Conservation (phyloP, 2,113 vertebrate species). For the Nesogale talazaci region DNA sequence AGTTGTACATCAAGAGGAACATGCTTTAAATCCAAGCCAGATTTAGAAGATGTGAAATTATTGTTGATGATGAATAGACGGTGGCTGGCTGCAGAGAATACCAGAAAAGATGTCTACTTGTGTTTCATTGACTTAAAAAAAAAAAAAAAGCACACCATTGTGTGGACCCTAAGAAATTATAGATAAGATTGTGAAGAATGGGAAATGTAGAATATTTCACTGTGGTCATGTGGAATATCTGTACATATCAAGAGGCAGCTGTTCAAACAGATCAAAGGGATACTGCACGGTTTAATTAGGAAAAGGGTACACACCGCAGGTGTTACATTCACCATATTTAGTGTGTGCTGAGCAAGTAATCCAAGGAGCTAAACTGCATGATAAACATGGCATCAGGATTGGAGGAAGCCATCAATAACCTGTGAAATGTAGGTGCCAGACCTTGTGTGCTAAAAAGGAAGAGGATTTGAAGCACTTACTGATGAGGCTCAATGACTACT, state of each 20-base stretch:
- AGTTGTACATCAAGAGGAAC: neutral
- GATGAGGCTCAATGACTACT: neutral
- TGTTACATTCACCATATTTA: neutral
- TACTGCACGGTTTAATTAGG: neutral
- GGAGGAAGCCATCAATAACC: neutral
- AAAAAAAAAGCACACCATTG: neutral
- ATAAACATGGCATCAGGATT: neutral
- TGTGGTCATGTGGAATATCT: neutral
- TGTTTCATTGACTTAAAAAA: neutral
- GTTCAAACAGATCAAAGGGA: neutral
- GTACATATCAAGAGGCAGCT: neutral
- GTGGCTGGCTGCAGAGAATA: neutral
- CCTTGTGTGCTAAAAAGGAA: neutral
- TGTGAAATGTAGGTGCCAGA: neutral
- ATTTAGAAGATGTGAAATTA: neutral
- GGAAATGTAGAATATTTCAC: neutral
- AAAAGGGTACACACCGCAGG: neutral
- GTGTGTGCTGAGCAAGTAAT: neutral
- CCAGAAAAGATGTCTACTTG: neutral
- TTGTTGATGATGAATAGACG: neutral
- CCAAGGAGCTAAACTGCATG: neutral
- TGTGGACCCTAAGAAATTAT: neutral
- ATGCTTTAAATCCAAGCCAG: neutral
- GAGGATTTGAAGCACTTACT: neutral
- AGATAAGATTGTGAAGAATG: neutral